A percentile compares a stretch with the other conserved stretches of the same genome.
Conservation (phyloP, 1,140 invertebrate species). For the Euwallacea similis region DNA sequence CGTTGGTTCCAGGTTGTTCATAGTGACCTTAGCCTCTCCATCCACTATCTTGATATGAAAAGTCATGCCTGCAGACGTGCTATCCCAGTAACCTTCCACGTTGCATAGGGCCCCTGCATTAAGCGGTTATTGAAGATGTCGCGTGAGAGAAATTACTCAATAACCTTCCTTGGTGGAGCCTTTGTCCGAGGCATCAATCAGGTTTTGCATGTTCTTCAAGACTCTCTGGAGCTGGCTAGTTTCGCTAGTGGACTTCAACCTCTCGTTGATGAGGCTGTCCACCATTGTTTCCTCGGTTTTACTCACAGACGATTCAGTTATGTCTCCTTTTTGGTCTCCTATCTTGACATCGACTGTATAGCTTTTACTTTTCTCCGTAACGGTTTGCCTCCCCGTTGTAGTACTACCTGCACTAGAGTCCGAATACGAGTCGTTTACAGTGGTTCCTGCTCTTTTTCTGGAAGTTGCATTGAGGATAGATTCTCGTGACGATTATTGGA, state of each 20-base stretch:
- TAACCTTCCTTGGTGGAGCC: constrained; percentile 29
- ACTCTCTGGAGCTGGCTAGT: constrained; percentile 35
- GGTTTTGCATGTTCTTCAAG: constrained; percentile 41
- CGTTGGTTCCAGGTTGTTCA: constrained; percentile 33
- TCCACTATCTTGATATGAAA: constrained; percentile 38
- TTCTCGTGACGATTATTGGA: too few species aligned
- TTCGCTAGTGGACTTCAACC: constrained; percentile 31
- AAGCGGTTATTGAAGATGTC: background rate
- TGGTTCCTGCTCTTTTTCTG: too few species aligned
- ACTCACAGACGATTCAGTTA: background rate
- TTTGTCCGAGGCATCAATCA: constrained; percentile 36
- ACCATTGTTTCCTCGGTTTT: constrained; percentile 19
- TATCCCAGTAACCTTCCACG: constrained; percentile 46
- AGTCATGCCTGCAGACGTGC: constrained; percentile 44
- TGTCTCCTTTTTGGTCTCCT: background rate
- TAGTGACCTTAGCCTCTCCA: background rate
- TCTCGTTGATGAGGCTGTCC: constrained; percentile 18
- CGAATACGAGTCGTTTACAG: too few species aligned
- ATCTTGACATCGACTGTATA: background rate
- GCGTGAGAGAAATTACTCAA: background rate
- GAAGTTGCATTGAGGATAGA: too few species aligned
- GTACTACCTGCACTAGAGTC: background rate
- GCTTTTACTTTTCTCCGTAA: background rate
- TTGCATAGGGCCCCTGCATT: constrained; percentile 38
- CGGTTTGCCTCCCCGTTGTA: background rate